phyloP scores from a whole-genome alignment of 2,888 invertebrate species.

The Leptogaster cylindrica region DNA sequence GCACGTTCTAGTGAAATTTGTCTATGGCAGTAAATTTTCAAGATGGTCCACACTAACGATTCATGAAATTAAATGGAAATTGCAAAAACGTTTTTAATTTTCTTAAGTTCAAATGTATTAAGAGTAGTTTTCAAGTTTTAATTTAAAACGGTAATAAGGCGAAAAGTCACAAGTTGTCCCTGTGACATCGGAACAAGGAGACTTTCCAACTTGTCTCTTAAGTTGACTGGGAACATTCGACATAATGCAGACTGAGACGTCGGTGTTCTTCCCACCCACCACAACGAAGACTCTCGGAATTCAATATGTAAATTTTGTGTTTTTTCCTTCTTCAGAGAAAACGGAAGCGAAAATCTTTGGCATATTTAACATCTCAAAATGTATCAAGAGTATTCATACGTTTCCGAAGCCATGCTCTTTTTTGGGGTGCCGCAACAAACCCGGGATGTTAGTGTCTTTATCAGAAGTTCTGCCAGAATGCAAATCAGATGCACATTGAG shows the following conservation, averaged over 20 bases:
- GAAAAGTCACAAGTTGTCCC: too few relatives aligned
- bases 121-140: too few relatives aligned
- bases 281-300: not conserved
- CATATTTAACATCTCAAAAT: conserved; percentile 5
- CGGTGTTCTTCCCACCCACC: not conserved
- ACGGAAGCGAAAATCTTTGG: not conserved
- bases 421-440: not conserved
- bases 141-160: too few relatives aligned
- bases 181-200: not conserved
- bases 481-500: conserved; percentile 28
- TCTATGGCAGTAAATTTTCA: conserved; percentile 29
- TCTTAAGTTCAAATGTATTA: too few relatives aligned
- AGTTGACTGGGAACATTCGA: too few relatives aligned
- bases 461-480: conserved; percentile 24
- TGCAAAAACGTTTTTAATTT: conserved; percentile 27
- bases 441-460: conserved; percentile 8
- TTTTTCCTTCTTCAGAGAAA: too few relatives aligned
- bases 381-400: conserved; percentile 4
- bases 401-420: conserved; percentile 1
- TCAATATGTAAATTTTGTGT: not conserved
- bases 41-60: conserved; percentile 20
- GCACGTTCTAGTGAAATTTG: conserved; percentile 30
- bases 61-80: conserved; percentile 30
- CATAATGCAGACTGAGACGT: too few relatives aligned
- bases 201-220: not conserved